Evolutionary conservation across 2,113 vertebrate species (phyloP), one percentile per base, ranked within the genome.

Genomic region (Barbus barbus): DNA sequence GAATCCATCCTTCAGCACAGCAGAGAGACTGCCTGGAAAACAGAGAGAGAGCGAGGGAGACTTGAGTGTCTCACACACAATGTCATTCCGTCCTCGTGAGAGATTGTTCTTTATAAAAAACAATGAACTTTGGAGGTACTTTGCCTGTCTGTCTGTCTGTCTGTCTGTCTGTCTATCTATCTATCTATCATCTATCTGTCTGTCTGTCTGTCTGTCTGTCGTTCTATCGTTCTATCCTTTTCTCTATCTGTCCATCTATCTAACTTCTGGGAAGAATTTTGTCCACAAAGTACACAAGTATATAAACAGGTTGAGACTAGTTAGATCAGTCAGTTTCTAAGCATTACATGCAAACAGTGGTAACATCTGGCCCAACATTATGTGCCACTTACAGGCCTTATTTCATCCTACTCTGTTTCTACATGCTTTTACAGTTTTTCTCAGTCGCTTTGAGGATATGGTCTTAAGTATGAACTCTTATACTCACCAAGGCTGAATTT

Each of bases 1-100:
- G 94, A 92, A 88, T 91, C 95, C 95, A 95, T 96, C 92, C 94
- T 96, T 92, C 92, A 94, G 93, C 92, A 92, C 90, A 92, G 90
- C 88, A 86, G 81, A 88, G 75, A 85, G 91, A 77, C 81, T 77
- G 73, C 65, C 7, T 46, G 11, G 51, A 5, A 41, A 6, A 67
- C 26, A 73, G 31, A 69, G 73, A 36, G 51, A 58, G 51, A 16
- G 38, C 22, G 53, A 69, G 53, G n/a, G 53, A 63, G 60, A 63
- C 26, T 26, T 78, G 76, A 77, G 75, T 77, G 20, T 58, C 51
- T 77, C 51, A 36, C 51, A 58, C 51, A 77, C 75, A 56, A 53
- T 56, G 33, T 11, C 76, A 78, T 60, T 16, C 22, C 4, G 22
- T 60, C 53, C 76, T 60, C 77, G 20, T 79, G 36, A 63, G 56